A percentile compares a stretch with the other conserved stretches of the same genome.
These are phyloP conservation scores for Thecophora atra DNA, from an alignment of 2,888 invertebrate genomes.

Conservation along the genomic window DNA sequence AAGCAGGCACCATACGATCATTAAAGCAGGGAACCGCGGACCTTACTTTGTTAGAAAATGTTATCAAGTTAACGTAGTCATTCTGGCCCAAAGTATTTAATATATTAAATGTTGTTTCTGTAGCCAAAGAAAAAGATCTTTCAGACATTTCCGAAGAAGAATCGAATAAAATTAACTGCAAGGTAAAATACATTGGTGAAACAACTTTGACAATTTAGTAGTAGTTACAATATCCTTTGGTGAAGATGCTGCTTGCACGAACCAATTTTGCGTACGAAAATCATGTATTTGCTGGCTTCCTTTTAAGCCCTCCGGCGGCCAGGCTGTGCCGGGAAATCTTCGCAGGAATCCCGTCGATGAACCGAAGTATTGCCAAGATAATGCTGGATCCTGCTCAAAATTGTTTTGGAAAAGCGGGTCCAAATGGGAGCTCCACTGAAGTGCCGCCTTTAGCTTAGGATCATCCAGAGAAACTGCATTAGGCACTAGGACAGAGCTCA, in stretches of 20 bases:
- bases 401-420: constrained; percentile 90
- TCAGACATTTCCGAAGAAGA: constrained; percentile 89
- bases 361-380: constrained; percentile 99
- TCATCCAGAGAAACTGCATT: constrained; percentile 66
- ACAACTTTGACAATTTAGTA: not conserved
- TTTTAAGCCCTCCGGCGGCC: constrained; percentile 83
- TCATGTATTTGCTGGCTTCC: constrained; percentile 90
- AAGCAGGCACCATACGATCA: constrained; percentile 87
- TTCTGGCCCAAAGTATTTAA: constrained; percentile 95
- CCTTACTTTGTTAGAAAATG: constrained; percentile 84
- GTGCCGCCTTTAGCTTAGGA: constrained; percentile 84
- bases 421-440: constrained; percentile 94
- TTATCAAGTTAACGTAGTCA: constrained; percentile 95
- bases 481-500: constrained; percentile 90
- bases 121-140: constrained; percentile 84
- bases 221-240: constrained; percentile 88
- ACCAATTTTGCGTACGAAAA: constrained; percentile 94
- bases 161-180: constrained; percentile 82
- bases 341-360: constrained; percentile 95
- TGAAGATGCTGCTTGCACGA: constrained; percentile 95
- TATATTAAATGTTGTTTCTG: constrained; percentile 87
- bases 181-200: not conserved
- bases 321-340: constrained; percentile 94
- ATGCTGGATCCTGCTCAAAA: constrained; percentile 86
- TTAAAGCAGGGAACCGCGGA: constrained; percentile 92